A percentile compares a stretch with the other conserved stretches of the same genome.
These are phyloP conservation scores for Pygmarrhopalites habei DNA, from an alignment of 1,140 invertebrate species.

Conservation along the genomic window DNA sequence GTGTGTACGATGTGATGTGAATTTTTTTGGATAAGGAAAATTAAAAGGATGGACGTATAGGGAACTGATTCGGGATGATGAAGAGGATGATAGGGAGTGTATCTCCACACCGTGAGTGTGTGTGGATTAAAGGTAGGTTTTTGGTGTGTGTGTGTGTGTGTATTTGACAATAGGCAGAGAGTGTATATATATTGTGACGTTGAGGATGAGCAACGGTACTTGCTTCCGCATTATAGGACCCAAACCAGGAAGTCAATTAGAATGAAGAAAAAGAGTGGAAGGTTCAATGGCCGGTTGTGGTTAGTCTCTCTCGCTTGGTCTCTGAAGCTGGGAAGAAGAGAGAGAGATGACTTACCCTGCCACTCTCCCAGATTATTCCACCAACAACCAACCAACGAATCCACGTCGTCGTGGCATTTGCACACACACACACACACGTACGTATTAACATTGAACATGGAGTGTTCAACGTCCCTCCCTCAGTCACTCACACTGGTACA, in stretches of 20 bases:
- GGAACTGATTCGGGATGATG: too few relatives aligned
- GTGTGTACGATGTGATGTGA: too few relatives aligned
- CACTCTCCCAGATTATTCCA: not conserved
- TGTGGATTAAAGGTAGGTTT: conserved; percentile 5
- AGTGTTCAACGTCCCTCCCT: not conserved
- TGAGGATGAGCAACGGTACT: conserved; percentile 36
- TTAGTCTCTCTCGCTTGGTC: conserved; percentile 15
- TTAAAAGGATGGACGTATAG: too few relatives aligned
- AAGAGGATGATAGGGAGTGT: too few relatives aligned
- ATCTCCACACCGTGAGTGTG: too few relatives aligned
- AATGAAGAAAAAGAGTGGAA: conserved; percentile 24
- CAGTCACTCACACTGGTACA: not conserved
- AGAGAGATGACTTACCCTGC: conserved; percentile 7
- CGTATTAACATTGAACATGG: not conserved
- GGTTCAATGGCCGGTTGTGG: conserved; percentile 39
- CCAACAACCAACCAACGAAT: not conserved
- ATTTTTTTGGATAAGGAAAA: too few relatives aligned
- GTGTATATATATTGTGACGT: not conserved
- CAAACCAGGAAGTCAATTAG: conserved; percentile 39
- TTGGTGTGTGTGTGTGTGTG: too few relatives aligned
- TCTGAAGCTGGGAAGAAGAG: conserved; percentile 17
- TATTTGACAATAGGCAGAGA: not conserved
- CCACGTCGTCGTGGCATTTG: not conserved
- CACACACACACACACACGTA: not conserved
- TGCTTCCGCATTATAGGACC: conserved; percentile 39